phyloP scores from a whole-genome alignment of 1,140 invertebrate species.

The Zaprionus capensis region DNA sequence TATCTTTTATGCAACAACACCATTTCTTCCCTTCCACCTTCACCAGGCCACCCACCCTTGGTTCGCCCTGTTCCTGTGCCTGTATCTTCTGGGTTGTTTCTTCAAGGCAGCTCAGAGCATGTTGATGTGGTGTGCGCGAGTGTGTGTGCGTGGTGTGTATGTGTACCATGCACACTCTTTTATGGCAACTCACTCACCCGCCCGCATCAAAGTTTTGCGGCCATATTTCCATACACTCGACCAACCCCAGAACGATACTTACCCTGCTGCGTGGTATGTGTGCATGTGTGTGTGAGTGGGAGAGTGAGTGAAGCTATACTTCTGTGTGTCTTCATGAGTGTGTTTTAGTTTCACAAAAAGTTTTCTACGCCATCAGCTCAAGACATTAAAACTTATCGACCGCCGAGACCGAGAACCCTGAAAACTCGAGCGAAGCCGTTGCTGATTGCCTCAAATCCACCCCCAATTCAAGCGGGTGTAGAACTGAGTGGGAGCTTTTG shows the following conservation, averaged over 20 bases:
- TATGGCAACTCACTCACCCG: constrained; percentile 59
- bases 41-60: constrained; percentile 27
- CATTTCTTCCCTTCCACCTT: constrained; percentile 16
- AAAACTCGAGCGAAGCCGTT: neutral
- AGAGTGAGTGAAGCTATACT: neutral
- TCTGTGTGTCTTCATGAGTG: constrained; percentile 18
- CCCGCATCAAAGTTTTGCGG: constrained; percentile 73
- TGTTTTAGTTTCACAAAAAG: constrained; percentile 67
- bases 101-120: constrained; percentile 56
- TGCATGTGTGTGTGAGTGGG: constrained; percentile 18
- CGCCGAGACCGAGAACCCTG: constrained; percentile 38
- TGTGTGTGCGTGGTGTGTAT: constrained; percentile 5
- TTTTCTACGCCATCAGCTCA: constrained; percentile 82
- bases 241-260: constrained; percentile 50
- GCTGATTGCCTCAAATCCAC: constrained; percentile 63
- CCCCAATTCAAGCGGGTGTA: constrained; percentile 39
- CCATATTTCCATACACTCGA: constrained; percentile 63
- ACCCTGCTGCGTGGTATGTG: constrained; percentile 25
- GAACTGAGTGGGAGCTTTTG: constrained; percentile 16
- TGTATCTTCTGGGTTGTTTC: constrained; percentile 52
- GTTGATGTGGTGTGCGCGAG: neutral
- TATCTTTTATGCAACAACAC: constrained; percentile 77
- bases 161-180: constrained; percentile 40
- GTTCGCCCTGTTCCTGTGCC: neutral
- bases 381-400: constrained; percentile 82